These are phyloP conservation scores for Cantharis rufa DNA, from an alignment of 2,888 invertebrate species.

Conservation along the genomic window DNA sequence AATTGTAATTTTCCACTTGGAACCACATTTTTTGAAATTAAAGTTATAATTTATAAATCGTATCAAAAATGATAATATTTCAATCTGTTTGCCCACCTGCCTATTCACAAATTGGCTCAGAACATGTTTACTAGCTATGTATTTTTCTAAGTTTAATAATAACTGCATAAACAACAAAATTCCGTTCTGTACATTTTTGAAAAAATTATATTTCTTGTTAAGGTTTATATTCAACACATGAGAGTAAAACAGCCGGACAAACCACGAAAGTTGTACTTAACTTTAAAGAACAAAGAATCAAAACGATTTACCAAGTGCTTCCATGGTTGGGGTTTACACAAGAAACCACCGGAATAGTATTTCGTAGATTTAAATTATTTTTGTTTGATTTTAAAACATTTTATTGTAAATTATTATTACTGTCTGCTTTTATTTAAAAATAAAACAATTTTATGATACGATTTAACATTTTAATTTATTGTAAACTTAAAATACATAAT, in stretches of 20 bases:
- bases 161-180: too few relatives aligned
- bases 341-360: conserved; percentile 73
- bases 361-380: neutral
- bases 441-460: neutral
- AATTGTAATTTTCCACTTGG: too few relatives aligned
- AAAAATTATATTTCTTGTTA: neutral
- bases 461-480: neutral
- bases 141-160: too few relatives aligned
- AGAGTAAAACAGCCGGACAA: conserved; percentile 91
- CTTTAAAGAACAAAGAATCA: conserved; percentile 95
- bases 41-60: too few relatives aligned
- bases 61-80: too few relatives aligned
- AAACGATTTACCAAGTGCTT: conserved; percentile 96
- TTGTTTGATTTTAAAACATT: neutral
- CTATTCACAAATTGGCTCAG: too few relatives aligned
- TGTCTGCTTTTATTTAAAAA: neutral
- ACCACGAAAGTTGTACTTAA: conserved; percentile 89
- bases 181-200: neutral
- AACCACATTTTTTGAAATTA: too few relatives aligned
- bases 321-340: conserved; percentile 96
- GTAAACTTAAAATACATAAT: neutral
- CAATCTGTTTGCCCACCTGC: too few relatives aligned
- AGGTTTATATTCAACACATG: conserved; percentile 98
- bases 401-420: neutral
- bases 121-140: too few relatives aligned